Percentiles rank a stretch among this genome's conserved stretches.
phyloP scores from a whole-genome alignment of 2,888 invertebrate species.

The Lasioglossum figueresi region DNA sequence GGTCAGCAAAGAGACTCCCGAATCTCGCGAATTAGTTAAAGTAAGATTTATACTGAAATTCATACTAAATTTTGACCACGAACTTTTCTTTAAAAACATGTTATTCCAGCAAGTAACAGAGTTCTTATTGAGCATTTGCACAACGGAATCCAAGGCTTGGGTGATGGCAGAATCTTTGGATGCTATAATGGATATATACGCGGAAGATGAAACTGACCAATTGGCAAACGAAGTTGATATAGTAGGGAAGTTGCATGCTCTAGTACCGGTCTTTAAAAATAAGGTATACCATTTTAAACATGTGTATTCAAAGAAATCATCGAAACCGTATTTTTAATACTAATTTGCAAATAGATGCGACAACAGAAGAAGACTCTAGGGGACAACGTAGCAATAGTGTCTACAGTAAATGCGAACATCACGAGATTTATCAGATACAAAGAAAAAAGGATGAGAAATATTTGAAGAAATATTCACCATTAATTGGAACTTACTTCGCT shows the following conservation, averaged over 20 bases:
- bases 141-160: slow-evolving; percentile 88
- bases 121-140: slow-evolving; percentile 87
- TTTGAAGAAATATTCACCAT: slow-evolving; percentile 2
- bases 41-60: slow-evolving; percentile 55
- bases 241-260: slow-evolving; percentile 86
- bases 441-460: slow-evolving; percentile 80
- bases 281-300: slow-evolving; percentile 85
- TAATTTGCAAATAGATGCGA: slow-evolving; percentile 85
- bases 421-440: slow-evolving; percentile 90
- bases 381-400: slow-evolving; percentile 89
- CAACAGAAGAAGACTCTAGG: slow-evolving; percentile 88
- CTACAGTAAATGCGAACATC: slow-evolving; percentile 89
- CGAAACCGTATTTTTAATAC: slow-evolving; percentile 3
- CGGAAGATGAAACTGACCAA: slow-evolving; percentile 90
- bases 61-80: not conserved
- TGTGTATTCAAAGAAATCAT: slow-evolving; percentile 19
- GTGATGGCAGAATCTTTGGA: slow-evolving; percentile 91
- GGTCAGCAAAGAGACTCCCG: slow-evolving; percentile 49
- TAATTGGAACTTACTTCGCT: slow-evolving; percentile 14
- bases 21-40: slow-evolving; percentile 70
- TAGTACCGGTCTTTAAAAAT: slow-evolving; percentile 87
- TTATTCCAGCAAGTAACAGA: slow-evolving; percentile 83
- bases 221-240: slow-evolving; percentile 88
- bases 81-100: not conserved
- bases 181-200: slow-evolving; percentile 90